Evolutionary conservation across 2,888 invertebrate genomes (phyloP), one percentile per base, ranked within the genome.

Genomic region (Pseudoips prasinana): DNA sequence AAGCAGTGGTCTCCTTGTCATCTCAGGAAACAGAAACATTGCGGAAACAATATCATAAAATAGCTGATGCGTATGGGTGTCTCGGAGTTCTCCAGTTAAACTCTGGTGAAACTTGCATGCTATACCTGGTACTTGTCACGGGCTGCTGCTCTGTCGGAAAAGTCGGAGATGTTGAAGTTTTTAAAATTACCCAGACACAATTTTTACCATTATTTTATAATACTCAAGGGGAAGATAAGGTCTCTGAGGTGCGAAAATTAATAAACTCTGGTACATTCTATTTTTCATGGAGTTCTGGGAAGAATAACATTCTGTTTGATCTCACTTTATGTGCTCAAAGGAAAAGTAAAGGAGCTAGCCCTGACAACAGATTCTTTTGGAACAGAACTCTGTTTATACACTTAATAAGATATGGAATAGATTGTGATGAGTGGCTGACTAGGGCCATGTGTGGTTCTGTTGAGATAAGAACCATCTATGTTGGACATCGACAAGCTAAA

Each of bases 191-290:
- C 0, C 96, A 96, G 77, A 97, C 97, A 0, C 94, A 94, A 58
- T 97, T 98, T 76, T 90, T 98, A 6, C 96, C 98, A 0, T 83
- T 98, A 41, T 94, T 95, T 74, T 93, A 94, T 66, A 92, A 92
- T 25, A 70, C 89, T 1, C 91, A 90, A 45, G 89, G 89, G 22
- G 92, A 92, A 58, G 92, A 92, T 56, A 90, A 90, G 68, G 91
- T 92, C 8, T 84, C 90, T 22, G 92, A 92, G 64, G 91, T 92
- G 8, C 92, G 96, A 47, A 98, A 98, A 78, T 89, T 99, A 33
- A 90, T 99, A 2, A 98, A 97, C 74, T 98, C 98, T n/a, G 99
- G 99, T 7, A 98, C 98, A 20, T 99, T 99, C 80, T 99, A 99
- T 76, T 99, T 99, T 80, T 95, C 98, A 0, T 96, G 95, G 94